phyloP scores from a whole-genome alignment of 2,888 invertebrate species.

The Notodromas monacha region DNA sequence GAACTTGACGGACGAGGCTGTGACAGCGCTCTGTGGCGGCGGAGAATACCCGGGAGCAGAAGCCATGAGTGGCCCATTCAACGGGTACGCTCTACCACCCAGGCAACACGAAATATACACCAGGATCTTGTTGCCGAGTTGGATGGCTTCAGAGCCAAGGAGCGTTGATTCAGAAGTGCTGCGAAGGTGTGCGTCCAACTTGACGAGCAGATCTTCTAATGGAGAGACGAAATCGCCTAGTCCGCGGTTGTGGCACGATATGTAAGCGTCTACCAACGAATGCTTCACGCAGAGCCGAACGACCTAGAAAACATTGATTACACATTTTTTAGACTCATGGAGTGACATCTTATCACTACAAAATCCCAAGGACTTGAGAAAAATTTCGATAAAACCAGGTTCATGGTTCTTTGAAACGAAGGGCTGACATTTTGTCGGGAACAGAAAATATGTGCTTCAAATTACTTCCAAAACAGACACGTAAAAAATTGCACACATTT shows the following conservation, averaged over 20 bases:
- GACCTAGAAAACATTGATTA: conserved; percentile 15
- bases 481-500: too few relatives aligned
- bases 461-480: too few relatives aligned
- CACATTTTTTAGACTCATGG: too few relatives aligned
- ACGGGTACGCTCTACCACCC: conserved; percentile 49
- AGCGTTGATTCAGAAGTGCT: too few relatives aligned
- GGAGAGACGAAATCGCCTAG: conserved; percentile 38
- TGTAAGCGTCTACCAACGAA: conserved; percentile 33
- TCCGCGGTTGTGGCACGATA: conserved; percentile 41
- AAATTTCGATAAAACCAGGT: too few relatives aligned
- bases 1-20: conserved; percentile 31
- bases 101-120: conserved; percentile 59
- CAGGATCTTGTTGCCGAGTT: conserved; percentile 43
- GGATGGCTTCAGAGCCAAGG: conserved; percentile 15
- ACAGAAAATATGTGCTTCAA: too few relatives aligned
- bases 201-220: conserved; percentile 28
- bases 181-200: conserved; percentile 19
- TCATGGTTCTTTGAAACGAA: too few relatives aligned
- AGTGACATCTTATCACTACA: too few relatives aligned
- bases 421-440: too few relatives aligned
- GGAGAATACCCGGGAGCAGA: conserved; percentile 43
- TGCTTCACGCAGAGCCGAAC: too few relatives aligned
- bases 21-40: conserved; percentile 21
- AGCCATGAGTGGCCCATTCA: too few relatives aligned
- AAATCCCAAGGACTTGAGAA: too few relatives aligned